Evolutionary conservation across 1,140 invertebrate genomes (phyloP), one percentile per base, ranked within the genome.

Genomic region (Coelopa frigida): DNA sequence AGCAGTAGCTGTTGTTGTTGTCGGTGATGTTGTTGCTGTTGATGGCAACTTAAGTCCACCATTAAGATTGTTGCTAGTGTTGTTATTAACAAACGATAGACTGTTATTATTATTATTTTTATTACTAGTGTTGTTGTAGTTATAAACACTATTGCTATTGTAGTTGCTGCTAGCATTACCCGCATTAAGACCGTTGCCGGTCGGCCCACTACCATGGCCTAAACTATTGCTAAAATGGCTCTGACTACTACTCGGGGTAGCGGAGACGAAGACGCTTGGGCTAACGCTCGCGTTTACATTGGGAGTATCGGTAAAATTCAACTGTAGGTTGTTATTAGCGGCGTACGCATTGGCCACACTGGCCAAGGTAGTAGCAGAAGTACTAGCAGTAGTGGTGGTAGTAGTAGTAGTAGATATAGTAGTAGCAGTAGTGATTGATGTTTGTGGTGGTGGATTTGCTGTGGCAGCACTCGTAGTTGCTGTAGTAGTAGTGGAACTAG

Each of bases 301-400:
- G 22, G 8, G 29, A 37, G 14, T 44, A 17, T 22, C 37, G 32
- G n/a, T 26, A 21, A 36, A 26, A 33, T 38, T 35, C 41, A 40
- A 37, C 38, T 48, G 48, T 38, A 27, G 48, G 45, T 42, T 48
- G 27, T 24, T 51, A 51, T 20, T 50, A 32, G 41, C 44, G 39
- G 20, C 39, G 31, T 8, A 44, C 27, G 22, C 33, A 10, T 7
- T 10, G 10, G 18, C 22, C 15, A 39, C 39, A 33, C 21, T 46
- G 31, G 23, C 33, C 14, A 36, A 26, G 26, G 39, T 37, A 42
- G 31, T 40, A 27, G 32, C 33, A 23, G 23, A 38, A 38, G 53
- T 47, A 52, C 55, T 48, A 48, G 56, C 55, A 35, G 60, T 59
- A 57, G 51, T 58, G 59, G 57, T 54, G 53, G 54, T 58, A 53